Percentiles rank a stretch among this genome's conserved stretches.
These are phyloP conservation scores for Drosophila melanosoma DNA, from an alignment of 2,888 invertebrate species.

Conservation along the genomic window DNA sequence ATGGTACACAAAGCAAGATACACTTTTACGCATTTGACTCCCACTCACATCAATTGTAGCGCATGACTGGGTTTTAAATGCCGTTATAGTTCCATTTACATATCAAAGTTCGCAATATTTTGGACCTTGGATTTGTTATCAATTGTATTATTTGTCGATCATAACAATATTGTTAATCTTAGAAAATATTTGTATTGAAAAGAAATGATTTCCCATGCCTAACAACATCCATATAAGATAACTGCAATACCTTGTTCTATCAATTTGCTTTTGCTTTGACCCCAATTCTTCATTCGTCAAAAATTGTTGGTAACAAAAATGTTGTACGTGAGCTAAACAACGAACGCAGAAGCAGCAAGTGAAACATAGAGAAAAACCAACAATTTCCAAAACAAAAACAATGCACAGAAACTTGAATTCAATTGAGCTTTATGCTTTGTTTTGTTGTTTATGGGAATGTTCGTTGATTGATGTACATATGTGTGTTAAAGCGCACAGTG, in stretches of 20 bases:
- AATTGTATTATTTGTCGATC: constrained; percentile 39
- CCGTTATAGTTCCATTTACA: constrained; percentile 29
- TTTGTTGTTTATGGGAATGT: constrained; percentile 49
- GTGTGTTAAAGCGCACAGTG: constrained; percentile 35
- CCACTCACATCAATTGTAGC: constrained; percentile 33
- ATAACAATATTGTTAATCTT: neutral
- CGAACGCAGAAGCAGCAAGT: constrained; percentile 57
- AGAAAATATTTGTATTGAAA: constrained; percentile 19
- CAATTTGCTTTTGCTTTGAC: constrained; percentile 53
- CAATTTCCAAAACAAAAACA: constrained; percentile 32
- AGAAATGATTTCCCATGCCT: constrained; percentile 18
- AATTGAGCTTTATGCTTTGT: constrained; percentile 58
- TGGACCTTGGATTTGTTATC: constrained; percentile 77
- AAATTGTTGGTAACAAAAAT: constrained; percentile 24
- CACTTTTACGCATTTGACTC: neutral
- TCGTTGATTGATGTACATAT: constrained; percentile 43
- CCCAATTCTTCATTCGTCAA: constrained; percentile 51
- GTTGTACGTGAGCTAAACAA: constrained; percentile 66
- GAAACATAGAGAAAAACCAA: constrained; percentile 45
- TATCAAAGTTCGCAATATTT: constrained; percentile 53
- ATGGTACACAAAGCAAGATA: constrained; percentile 18
- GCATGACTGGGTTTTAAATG: constrained; percentile 46
- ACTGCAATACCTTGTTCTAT: constrained; percentile 12
- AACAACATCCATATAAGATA: neutral
- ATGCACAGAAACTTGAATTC: constrained; percentile 45